Evolutionary conservation across 2,888 invertebrate genomes (phyloP).

Genomic region (Stomorhina lunata): DNA sequence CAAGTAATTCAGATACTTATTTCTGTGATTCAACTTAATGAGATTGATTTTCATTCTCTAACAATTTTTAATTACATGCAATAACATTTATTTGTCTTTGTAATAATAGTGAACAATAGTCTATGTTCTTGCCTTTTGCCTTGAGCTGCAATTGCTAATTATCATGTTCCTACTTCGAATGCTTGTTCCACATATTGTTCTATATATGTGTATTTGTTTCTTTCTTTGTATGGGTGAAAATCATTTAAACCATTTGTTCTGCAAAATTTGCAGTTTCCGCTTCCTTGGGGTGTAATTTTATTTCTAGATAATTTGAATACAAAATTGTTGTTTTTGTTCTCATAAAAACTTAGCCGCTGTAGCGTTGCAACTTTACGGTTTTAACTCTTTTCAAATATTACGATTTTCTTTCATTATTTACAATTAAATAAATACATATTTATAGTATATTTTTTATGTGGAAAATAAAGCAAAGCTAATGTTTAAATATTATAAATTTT

Average conservation of each 20-base stretch:
- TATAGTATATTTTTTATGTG: too few relatives aligned
- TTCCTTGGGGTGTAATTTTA: conserved; percentile 39
- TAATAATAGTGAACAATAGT: too few relatives aligned
- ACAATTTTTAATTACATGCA: too few relatives aligned
- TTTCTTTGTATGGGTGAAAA: background rate
- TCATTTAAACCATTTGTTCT: background rate
- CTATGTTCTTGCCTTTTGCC: too few relatives aligned
- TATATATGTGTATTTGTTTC: background rate
- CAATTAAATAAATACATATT: too few relatives aligned
- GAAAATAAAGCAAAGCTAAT: too few relatives aligned
- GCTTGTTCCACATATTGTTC: background rate
- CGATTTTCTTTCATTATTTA: background rate
- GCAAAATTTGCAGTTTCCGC: conserved; percentile 20
- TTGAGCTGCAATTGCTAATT: too few relatives aligned
- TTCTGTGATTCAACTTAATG: too few relatives aligned
- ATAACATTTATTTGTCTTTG: too few relatives aligned
- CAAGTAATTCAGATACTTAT: too few relatives aligned
- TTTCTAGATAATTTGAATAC: background rate
- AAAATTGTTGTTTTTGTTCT: background rate
- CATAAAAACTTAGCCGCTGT: background rate
- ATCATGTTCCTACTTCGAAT: background rate
- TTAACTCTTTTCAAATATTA: background rate
- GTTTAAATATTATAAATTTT: too few relatives aligned
- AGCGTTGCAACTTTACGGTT: background rate
- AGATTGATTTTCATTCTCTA: too few relatives aligned